These are phyloP conservation scores for Loris lydekkerianus DNA, from an alignment of 2,797 vertebrate species.

Conservation along the genomic window DNA sequence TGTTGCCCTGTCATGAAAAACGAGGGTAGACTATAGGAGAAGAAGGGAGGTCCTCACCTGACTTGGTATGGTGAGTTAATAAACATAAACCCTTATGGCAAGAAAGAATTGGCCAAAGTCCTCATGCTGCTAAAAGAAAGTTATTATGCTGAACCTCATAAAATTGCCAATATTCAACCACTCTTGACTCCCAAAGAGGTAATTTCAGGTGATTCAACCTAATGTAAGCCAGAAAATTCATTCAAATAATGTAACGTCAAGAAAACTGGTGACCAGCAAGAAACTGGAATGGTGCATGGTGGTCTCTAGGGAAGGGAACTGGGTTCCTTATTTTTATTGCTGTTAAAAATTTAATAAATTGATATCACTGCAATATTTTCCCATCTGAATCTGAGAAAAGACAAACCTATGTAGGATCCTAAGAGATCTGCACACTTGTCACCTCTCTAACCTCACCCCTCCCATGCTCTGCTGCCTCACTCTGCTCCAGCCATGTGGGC, in stretches of 20 bases:
- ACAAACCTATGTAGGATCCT: neutral
- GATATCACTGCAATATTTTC: neutral
- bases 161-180: constrained; percentile 23
- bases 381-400: neutral
- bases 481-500: neutral
- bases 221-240: neutral
- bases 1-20: neutral
- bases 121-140: constrained; percentile 12
- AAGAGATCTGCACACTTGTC: neutral
- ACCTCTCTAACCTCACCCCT: neutral
- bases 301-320: neutral
- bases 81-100: neutral
- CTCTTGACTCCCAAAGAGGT: neutral
- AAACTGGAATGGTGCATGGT: neutral
- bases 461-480: neutral
- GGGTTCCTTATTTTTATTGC: neutral
- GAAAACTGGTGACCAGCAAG: neutral
- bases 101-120: neutral
- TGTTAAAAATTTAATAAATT: neutral
- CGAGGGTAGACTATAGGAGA: neutral
- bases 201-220: neutral
- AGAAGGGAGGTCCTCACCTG: neutral
- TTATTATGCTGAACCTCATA: neutral
- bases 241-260: neutral
- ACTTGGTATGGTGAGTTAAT: too few species aligned